Evolutionary conservation across 2,888 invertebrate genomes (phyloP).

Genomic region (Thecocarcelia acutangulata): DNA sequence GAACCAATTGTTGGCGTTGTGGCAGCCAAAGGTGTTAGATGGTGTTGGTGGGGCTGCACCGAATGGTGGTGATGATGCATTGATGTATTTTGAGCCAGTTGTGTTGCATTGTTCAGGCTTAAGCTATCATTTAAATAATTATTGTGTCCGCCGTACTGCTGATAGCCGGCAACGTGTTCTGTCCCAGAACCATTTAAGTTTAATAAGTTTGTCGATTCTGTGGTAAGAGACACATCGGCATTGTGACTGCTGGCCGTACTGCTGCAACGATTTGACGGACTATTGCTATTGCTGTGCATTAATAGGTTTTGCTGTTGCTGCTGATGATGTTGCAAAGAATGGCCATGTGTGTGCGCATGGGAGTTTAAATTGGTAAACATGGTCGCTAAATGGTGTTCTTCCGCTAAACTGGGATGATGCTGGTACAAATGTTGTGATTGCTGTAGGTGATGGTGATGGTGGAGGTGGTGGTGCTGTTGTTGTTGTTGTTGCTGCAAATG

Average conservation of each 20-base stretch:
- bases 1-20: constrained; percentile 61
- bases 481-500: constrained; percentile 68
- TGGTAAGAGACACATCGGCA: constrained; percentile 73
- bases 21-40: constrained; percentile 58
- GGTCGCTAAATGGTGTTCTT: constrained; percentile 57
- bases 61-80: constrained; percentile 48
- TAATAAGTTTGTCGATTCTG: constrained; percentile 68
- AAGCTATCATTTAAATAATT: constrained; percentile 71
- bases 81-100: constrained; percentile 59
- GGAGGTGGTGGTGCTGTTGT: constrained; percentile 72
- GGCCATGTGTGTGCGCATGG: constrained; percentile 38
- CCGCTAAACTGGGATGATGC: constrained; percentile 79
- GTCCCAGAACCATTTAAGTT: constrained; percentile 64
- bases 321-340: constrained; percentile 72
- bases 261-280: constrained; percentile 75
- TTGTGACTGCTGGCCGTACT: constrained; percentile 75
- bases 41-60: constrained; percentile 59
- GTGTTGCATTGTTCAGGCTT: constrained; percentile 64
- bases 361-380: constrained; percentile 65
- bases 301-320: constrained; percentile 72
- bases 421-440: constrained; percentile 77
- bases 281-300: constrained; percentile 77
- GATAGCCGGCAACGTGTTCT: constrained; percentile 64
- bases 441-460: constrained; percentile 68
- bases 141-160: constrained; percentile 63